Percentiles rank a stretch among this genome's conserved stretches.
These are phyloP conservation scores for Ariolimax columbianus DNA, from an alignment of 2,888 invertebrate species.

Conservation along the genomic window DNA sequence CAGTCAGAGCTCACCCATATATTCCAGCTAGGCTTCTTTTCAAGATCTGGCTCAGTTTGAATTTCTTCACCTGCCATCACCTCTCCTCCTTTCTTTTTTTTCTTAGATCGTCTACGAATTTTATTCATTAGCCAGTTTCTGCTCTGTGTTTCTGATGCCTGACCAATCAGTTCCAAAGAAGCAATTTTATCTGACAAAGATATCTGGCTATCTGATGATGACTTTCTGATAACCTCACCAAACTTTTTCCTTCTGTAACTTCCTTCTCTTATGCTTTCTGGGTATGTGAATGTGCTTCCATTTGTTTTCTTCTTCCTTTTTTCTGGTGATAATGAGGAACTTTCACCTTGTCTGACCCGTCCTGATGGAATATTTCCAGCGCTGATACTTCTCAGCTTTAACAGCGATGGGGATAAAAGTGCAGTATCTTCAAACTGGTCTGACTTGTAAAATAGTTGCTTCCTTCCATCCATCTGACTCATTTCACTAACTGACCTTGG, in stretches of 20 bases:
- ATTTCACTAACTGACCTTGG: slow-evolving; percentile 45
- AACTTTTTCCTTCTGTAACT: background rate
- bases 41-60: background rate
- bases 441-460: background rate
- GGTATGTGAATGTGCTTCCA: slow-evolving; percentile 18
- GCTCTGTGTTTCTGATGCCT: background rate
- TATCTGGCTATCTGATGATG: slow-evolving; percentile 48
- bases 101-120: slow-evolving; percentile 29
- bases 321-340: background rate
- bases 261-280: background rate
- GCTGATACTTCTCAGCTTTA: slow-evolving; percentile 41
- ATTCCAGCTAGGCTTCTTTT: slow-evolving; percentile 5
- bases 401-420: slow-evolving; percentile 17
- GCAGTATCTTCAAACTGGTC: slow-evolving; percentile 31
- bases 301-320: slow-evolving; percentile 7
- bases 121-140: slow-evolving; percentile 37
- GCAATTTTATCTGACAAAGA: slow-evolving; percentile 3
- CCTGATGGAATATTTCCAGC: slow-evolving; percentile 37
- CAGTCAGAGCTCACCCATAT: background rate
- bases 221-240: slow-evolving; percentile 31
- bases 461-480: background rate
- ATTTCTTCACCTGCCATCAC: background rate
- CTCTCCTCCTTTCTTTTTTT: slow-evolving; percentile 20
- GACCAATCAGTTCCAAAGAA: slow-evolving; percentile 1
- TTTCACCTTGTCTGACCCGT: background rate